Evolutionary conservation across 2,888 invertebrate species (phyloP), one percentile per base, ranked within the genome.

Genomic region (Chromoteleia sp.): DNA sequence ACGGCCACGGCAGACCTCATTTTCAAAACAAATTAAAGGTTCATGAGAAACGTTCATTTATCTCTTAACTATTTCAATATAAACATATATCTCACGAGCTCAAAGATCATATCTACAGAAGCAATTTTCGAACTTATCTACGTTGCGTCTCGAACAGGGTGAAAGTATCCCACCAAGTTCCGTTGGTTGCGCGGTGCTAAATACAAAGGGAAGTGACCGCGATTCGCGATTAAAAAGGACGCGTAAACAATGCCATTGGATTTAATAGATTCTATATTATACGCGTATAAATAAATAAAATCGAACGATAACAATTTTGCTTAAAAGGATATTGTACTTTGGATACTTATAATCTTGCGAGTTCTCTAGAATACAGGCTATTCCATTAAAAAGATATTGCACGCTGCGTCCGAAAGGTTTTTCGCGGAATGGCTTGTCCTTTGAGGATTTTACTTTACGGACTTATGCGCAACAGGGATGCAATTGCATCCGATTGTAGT

Each of bases 401-500:
- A 30, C 25, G 14, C 6, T 21, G n/a, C 59, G 67, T 50, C 59
- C 67, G 41, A 78, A 63, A 70, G 58, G 56, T 71, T 78, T 63
- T 41, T 56, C 30, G n/a, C 30, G 43, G 65, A 56, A 63, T 58
- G 33, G 45, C 48, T 39, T 58, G 71, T 78, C 77, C 77, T 71
- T 78, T 78, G 70, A 78, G 71, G 65, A 71, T 71, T 78, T 70
- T 56, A 30, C 50, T 78, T 78, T 78, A 71, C 41, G 71, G 77
- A 58, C 43, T 78, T 70, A 70, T 78, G 50, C 71, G 65, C 77
- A 41, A 39, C 29, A n/a, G 30, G 45, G 71, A 56, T 70, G 65
- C 63, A 63, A 71, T 71, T 78, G 77, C 58, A 63, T 63, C 36
- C 45, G 61, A 52, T 76, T 56, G 54, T 54, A 41, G 14, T 29